phyloP scores from a whole-genome alignment of 2,113 vertebrate genomes.

The Tragelaphus buxtoni region DNA sequence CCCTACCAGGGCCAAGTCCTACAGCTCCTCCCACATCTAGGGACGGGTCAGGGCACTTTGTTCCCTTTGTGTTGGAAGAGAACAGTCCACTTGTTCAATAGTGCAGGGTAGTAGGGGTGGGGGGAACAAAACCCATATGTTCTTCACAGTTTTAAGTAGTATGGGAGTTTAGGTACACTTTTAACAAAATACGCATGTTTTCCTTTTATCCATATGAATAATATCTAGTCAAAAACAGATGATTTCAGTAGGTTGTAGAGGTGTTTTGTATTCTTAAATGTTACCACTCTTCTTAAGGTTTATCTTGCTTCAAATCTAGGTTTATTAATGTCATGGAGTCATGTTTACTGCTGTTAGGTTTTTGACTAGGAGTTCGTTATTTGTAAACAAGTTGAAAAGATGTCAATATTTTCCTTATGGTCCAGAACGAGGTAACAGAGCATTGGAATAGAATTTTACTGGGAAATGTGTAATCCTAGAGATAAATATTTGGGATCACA shows the following conservation, averaged over 20 bases:
- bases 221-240: background rate
- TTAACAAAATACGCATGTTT: background rate
- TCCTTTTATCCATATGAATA: background rate
- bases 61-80: background rate
- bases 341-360: background rate
- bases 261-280: background rate
- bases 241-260: background rate
- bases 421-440: no score
- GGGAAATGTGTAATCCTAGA: no score
- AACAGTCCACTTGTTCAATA: no score
- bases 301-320: no score
- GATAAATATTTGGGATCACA: no score
- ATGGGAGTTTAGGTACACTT: background rate
- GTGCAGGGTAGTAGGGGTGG: background rate
- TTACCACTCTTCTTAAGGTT: background rate
- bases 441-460: no score
- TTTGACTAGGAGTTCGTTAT: fast-evolving
- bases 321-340: no score
- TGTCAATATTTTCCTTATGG: no score
- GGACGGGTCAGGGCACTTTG: no score
- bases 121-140: background rate
- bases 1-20: background rate
- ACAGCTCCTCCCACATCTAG: no score
- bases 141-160: background rate
- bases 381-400: background rate